A percentile compares a stretch with the other conserved stretches of the same genome.
phyloP scores from a whole-genome alignment of 2,888 invertebrate species.

The Nemoura dubitans region DNA sequence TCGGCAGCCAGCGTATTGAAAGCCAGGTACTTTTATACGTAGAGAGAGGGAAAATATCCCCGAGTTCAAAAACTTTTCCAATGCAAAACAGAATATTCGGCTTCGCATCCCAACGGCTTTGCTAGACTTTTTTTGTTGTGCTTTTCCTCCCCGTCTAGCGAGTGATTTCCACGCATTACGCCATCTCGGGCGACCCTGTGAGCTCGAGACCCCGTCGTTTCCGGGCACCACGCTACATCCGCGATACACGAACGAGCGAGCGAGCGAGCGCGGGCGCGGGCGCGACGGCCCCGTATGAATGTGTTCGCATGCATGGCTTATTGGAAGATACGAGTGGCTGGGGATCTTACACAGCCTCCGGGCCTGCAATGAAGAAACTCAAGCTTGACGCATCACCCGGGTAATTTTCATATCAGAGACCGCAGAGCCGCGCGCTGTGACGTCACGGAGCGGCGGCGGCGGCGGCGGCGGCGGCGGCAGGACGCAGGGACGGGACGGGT shows the following conservation, averaged over 20 bases:
- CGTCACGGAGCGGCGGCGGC: slow-evolving; percentile 39
- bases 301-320: neutral
- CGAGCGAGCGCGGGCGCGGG: too few relatives aligned
- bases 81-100: neutral
- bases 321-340: slow-evolving; percentile 8
- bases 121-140: neutral
- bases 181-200: too few relatives aligned
- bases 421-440: slow-evolving; percentile 45
- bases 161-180: neutral
- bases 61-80: neutral
- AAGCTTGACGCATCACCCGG: slow-evolving; percentile 40
- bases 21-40: neutral
- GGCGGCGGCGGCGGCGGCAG: slow-evolving; percentile 37
- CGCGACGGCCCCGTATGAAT: too few relatives aligned
- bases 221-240: neutral
- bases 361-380: slow-evolving; percentile 39
- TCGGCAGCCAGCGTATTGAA: neutral
- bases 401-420: slow-evolving; percentile 49
- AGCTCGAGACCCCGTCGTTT: too few relatives aligned
- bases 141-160: neutral
- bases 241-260: neutral
- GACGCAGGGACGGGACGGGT: slow-evolving; percentile 36
- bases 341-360: slow-evolving; percentile 8
- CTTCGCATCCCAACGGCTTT: neutral
- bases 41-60: neutral